These are phyloP conservation scores for Triplophysa rosa DNA, from an alignment of 2,113 vertebrate genomes.

Conservation along the genomic window DNA sequence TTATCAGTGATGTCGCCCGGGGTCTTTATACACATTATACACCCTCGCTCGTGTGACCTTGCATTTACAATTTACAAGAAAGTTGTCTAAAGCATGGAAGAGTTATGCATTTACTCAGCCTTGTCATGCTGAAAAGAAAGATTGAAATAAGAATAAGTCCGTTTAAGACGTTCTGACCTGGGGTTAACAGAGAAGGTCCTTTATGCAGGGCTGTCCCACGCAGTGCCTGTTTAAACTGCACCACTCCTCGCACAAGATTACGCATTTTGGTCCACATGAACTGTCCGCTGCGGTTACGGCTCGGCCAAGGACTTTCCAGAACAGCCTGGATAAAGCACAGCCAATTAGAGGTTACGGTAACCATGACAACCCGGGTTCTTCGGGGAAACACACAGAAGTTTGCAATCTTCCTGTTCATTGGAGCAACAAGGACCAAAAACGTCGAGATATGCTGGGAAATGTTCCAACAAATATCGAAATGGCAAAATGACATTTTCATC, in stretches of 20 bases:
- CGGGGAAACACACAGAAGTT: constrained; percentile 8
- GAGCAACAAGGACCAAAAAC: neutral
- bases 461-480: no score
- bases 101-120: no score
- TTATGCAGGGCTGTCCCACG: constrained; percentile 65
- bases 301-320: constrained; percentile 94
- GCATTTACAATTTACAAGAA: no score
- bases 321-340: constrained; percentile 77
- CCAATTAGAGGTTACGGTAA: constrained; percentile 4
- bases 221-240: constrained; percentile 85
- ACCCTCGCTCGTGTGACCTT: no score
- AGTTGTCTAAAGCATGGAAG: no score
- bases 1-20: no score
- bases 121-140: no score
- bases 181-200: constrained; percentile 59
- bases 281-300: constrained; percentile 88
- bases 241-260: constrained; percentile 84
- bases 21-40: no score
- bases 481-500: neutral
- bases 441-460: neutral
- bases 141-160: no score
- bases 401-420: neutral
- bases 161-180: constrained; percentile 73
- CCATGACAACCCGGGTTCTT: constrained; percentile 5
- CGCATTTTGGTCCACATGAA: constrained; percentile 97